Evolutionary conservation across 1,140 invertebrate species (phyloP).

Genomic region (Aricia agestis): DNA sequence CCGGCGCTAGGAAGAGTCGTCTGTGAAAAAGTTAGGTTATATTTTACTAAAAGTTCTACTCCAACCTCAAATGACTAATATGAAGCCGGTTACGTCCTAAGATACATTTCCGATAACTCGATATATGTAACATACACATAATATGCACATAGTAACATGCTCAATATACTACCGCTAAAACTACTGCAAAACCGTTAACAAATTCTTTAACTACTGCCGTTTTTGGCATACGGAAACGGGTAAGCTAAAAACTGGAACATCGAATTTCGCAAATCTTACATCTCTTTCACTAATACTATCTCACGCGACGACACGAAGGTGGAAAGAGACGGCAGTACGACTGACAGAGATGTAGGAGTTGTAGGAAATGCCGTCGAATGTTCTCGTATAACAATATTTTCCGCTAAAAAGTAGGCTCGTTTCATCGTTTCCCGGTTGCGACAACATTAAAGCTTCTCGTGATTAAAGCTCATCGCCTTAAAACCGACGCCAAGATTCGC

Average conservation of each 20-base stretch:
- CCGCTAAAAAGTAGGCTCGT: slow-evolving; percentile 54
- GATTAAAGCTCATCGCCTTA: slow-evolving; percentile 56
- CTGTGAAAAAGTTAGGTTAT: slow-evolving; percentile 55
- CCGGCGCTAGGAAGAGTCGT: slow-evolving; percentile 34
- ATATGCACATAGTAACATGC: slow-evolving; percentile 63
- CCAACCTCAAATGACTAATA: slow-evolving; percentile 42
- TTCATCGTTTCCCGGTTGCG: slow-evolving; percentile 23
- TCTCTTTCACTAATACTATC: background rate
- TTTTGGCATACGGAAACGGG: slow-evolving; percentile 38
- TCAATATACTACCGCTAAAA: slow-evolving; percentile 64
- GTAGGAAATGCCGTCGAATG: background rate
- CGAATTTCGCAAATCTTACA: background rate
- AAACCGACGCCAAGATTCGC: slow-evolving; percentile 17
- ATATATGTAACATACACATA: slow-evolving; percentile 66
- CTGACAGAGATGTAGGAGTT: background rate
- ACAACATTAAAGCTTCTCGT: slow-evolving; percentile 63
- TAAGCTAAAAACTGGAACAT: slow-evolving; percentile 5
- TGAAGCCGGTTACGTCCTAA: slow-evolving; percentile 66
- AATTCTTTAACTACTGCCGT: slow-evolving; percentile 60
- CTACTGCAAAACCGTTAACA: slow-evolving; percentile 65
- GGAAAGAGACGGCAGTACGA: background rate
- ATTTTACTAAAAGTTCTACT: slow-evolving; percentile 59
- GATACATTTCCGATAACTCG: slow-evolving; percentile 66
- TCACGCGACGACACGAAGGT: background rate
- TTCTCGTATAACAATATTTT: slow-evolving; percentile 32